Evolutionary conservation across 2,113 vertebrate genomes (phyloP).

Genomic region (Tretioscincus oriximinensis): DNA sequence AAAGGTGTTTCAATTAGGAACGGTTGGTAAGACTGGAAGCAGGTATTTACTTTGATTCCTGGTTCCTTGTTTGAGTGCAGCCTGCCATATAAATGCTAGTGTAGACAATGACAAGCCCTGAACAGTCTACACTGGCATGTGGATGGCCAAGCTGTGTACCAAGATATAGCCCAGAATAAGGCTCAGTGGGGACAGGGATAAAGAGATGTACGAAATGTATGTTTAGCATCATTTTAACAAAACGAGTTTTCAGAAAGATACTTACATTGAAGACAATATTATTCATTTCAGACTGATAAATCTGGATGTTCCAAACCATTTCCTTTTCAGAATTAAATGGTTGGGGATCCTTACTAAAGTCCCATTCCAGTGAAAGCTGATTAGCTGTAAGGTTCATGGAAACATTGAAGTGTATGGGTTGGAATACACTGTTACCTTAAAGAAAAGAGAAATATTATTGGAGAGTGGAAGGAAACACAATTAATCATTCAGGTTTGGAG

Average conservation of each 20-base stretch:
- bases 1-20: no score
- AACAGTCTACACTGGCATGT: no score
- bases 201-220: no score
- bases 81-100: no score
- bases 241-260: slow-evolving; percentile 24
- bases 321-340: slow-evolving; percentile 40
- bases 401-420: slow-evolving; percentile 40
- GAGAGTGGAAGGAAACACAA: neutral
- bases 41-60: no score
- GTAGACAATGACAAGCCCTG: no score
- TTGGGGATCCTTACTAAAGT: slow-evolving; percentile 36
- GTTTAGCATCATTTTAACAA: neutral
- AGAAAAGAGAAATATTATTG: neutral
- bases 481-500: neutral
- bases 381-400: slow-evolving; percentile 49
- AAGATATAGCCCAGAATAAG: no score
- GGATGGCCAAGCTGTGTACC: no score
- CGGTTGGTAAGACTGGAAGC: no score
- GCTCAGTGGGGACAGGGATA: no score
- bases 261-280: slow-evolving; percentile 65
- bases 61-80: no score
- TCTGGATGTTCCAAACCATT: slow-evolving; percentile 72
- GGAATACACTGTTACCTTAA: slow-evolving; percentile 47
- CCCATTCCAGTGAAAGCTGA: slow-evolving; percentile 67
- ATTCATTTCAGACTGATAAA: slow-evolving; percentile 39